Evolutionary conservation across 2,797 vertebrate species (phyloP).

Genomic region (Onychomys torridus): DNA sequence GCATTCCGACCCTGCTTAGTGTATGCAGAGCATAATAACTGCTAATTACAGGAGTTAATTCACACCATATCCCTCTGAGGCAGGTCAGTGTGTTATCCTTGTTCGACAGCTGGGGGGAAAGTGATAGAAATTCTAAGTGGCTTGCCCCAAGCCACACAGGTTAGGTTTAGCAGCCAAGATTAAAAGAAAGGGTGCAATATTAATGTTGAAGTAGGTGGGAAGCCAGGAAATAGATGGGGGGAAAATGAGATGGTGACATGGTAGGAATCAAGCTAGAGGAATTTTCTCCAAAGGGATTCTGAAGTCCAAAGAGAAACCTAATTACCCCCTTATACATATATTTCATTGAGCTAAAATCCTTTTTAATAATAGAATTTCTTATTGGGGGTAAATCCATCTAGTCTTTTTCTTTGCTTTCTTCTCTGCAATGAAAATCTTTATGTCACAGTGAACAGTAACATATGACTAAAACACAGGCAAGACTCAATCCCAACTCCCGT

Average conservation of each 20-base stretch:
- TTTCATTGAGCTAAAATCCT: not conserved
- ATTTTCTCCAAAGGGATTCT: slow-evolving; percentile 15
- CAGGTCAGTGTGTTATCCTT: slow-evolving; percentile 59
- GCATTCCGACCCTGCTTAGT: not conserved
- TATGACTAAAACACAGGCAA: not conserved
- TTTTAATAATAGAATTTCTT: slow-evolving; percentile 16
- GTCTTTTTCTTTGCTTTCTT: not conserved
- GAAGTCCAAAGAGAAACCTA: slow-evolving; percentile 48
- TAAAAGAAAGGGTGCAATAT: slow-evolving; percentile 31
- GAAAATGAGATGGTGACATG: not conserved
- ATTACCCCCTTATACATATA: not conserved
- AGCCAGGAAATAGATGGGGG: slow-evolving; percentile 29
- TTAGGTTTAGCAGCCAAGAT: slow-evolving; percentile 60
- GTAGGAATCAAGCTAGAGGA: not conserved
- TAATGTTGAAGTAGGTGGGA: slow-evolving; percentile 24
- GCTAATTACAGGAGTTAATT: slow-evolving; percentile 72
- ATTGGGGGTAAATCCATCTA: not conserved
- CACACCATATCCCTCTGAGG: slow-evolving; percentile 48
- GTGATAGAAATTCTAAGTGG: slow-evolving; percentile 36
- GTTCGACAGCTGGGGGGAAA: not conserved
- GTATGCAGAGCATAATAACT: slow-evolving; percentile 29
- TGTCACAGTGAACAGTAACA: not conserved
- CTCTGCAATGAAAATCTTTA: not conserved
- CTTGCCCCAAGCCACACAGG: slow-evolving; percentile 52
- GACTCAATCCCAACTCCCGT: not conserved